Evolutionary conservation across 1,140 invertebrate species (phyloP).

Genomic region (Alviniconcha marisindica): DNA sequence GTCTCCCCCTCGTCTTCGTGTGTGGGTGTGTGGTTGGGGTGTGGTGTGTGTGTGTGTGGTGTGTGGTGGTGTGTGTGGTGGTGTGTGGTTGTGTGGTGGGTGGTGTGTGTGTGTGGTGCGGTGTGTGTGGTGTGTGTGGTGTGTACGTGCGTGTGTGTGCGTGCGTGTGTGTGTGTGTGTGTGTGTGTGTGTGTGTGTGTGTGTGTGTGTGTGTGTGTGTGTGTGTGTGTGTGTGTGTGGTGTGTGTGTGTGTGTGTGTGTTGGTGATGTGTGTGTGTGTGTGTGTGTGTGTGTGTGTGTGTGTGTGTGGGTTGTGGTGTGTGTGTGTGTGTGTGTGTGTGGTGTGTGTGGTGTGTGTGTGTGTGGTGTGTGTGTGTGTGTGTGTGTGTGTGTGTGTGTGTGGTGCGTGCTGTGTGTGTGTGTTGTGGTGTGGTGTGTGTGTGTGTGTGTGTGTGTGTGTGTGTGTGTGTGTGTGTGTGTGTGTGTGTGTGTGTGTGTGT

Average conservation of each 20-base stretch:
- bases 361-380: too few species aligned
- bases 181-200: not conserved
- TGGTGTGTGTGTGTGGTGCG: too few species aligned
- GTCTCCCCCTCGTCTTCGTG: too few species aligned
- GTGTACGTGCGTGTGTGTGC: not conserved
- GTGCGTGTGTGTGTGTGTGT: not conserved
- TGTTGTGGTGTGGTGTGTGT: not conserved
- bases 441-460: slow-evolving; percentile 5
- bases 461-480: not conserved
- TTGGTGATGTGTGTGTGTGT: too few species aligned
- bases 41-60: not conserved
- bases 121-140: not conserved
- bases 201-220: slow-evolving; percentile 5
- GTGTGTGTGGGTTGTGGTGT: too few species aligned
- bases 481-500: not conserved
- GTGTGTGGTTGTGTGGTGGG: too few species aligned
- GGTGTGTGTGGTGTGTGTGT: too few species aligned
- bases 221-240: slow-evolving; percentile 1
- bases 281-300: too few species aligned
- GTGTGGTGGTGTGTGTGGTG: not conserved
- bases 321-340: too few species aligned
- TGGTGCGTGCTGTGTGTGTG: not conserved
- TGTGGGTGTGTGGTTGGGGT: too few species aligned
- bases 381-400: too few species aligned
- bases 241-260: too few species aligned